Evolutionary conservation across 2,797 vertebrate genomes (phyloP).

Genomic region (Potorous gilbertii): DNA sequence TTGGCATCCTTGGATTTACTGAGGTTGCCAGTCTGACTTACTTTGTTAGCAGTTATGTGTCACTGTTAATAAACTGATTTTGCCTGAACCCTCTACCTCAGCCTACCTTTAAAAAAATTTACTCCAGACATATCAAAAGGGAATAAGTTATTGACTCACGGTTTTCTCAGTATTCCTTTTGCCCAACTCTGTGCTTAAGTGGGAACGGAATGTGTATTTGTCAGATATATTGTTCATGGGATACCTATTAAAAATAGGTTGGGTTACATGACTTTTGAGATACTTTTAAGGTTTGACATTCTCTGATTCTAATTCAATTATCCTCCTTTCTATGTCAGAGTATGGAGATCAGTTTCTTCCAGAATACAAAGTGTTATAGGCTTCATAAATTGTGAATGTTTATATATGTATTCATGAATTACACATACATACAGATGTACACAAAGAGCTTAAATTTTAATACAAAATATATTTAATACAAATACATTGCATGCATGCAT

Average conservation of each 20-base stretch:
- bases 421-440: too few relatives aligned
- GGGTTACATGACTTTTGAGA: neutral
- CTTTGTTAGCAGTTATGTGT: neutral
- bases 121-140: neutral
- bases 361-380: neutral
- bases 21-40: neutral
- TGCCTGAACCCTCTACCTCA: neutral
- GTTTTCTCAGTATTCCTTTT: neutral
- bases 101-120: neutral
- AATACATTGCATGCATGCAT: too few relatives aligned
- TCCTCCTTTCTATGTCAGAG: neutral
- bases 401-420: too few relatives aligned
- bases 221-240: neutral
- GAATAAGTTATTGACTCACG: neutral
- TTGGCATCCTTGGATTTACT: neutral
- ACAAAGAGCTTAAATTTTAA: too few relatives aligned
- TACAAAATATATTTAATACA: too few relatives aligned
- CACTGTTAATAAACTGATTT: neutral
- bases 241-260: neutral
- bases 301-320: neutral
- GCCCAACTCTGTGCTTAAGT: neutral
- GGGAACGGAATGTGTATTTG: neutral
- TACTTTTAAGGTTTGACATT: neutral
- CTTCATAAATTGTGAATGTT: too few relatives aligned
- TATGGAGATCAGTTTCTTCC: neutral